Evolutionary conservation across 2,113 vertebrate genomes (phyloP).

Genomic region (Zonotrichia leucophrys): DNA sequence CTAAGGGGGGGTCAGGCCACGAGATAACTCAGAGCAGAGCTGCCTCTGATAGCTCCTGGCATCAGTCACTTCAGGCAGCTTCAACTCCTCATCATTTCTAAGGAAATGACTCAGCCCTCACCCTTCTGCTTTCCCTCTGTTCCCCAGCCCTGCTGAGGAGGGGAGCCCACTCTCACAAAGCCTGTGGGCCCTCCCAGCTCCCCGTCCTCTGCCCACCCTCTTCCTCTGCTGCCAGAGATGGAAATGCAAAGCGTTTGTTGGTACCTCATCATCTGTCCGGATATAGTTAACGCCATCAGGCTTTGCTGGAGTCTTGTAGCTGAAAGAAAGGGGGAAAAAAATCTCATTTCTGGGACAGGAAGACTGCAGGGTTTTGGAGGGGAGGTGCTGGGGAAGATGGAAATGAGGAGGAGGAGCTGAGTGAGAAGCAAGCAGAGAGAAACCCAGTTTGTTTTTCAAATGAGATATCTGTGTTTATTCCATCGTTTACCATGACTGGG

Average conservation of each 20-base stretch:
- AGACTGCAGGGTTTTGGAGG: neutral
- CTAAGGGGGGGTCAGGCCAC: slow-evolving; percentile 34
- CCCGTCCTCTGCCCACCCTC: slow-evolving; percentile 34
- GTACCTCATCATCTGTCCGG: slow-evolving; percentile 93
- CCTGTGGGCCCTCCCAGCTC: neutral
- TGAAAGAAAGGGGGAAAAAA: slow-evolving; percentile 63
- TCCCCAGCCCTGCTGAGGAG: neutral
- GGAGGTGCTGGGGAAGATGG: neutral
- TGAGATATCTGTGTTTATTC: neutral
- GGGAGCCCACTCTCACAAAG: neutral
- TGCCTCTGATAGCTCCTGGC: slow-evolving; percentile 6
- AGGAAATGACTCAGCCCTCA: slow-evolving; percentile 60
- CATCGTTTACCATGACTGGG: neutral
- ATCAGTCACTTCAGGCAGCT: slow-evolving; percentile 42
- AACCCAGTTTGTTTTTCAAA: neutral
- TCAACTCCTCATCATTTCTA: neutral
- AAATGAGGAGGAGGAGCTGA: neutral
- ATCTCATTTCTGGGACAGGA: slow-evolving; percentile 5
- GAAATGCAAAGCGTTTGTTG: slow-evolving; percentile 15
- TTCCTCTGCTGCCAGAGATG: neutral
- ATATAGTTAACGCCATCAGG: slow-evolving; percentile 85
- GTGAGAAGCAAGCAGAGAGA: neutral
- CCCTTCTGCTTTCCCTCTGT: slow-evolving; percentile 47
- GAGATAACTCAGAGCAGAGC: slow-evolving; percentile 7
- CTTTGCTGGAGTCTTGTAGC: slow-evolving; percentile 88